These are phyloP conservation scores for Ailurus styani DNA, from an alignment of 2,113 vertebrate species.

Conservation along the genomic window DNA sequence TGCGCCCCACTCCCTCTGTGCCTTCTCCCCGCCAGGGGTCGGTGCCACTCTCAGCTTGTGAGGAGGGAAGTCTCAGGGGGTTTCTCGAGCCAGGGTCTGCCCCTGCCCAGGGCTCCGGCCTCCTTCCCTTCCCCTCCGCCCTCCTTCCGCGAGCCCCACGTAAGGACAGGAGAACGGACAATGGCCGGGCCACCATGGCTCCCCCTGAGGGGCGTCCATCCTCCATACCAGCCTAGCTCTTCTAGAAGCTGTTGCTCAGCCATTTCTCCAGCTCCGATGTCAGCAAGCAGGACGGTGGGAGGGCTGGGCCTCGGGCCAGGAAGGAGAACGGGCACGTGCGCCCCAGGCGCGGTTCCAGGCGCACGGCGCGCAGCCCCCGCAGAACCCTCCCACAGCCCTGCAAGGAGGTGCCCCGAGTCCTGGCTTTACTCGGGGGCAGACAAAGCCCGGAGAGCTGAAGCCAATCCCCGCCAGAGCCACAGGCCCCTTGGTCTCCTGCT, in stretches of 20 bases:
- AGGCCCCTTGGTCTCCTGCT: rapidly evolving
- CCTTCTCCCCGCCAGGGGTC: rapidly evolving
- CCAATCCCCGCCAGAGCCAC: rapidly evolving
- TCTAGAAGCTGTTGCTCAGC: background rate
- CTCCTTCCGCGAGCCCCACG: background rate
- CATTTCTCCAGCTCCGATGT: background rate
- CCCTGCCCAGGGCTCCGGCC: background rate
- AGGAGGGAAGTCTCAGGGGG: background rate
- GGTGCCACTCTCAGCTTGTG: background rate
- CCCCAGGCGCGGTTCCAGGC: background rate
- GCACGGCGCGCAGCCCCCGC: rapidly evolving
- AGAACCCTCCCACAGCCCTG: background rate
- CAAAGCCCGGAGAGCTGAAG: background rate
- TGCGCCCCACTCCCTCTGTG: rapidly evolving
- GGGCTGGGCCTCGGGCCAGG: background rate
- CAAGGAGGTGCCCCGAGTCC: rapidly evolving
- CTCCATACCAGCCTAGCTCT: rapidly evolving
- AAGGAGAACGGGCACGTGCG: rapidly evolving
- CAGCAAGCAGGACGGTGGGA: background rate
- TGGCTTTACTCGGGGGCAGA: background rate
- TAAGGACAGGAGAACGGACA: background rate
- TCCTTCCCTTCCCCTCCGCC: background rate
- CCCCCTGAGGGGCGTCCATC: background rate
- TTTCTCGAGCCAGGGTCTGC: background rate
- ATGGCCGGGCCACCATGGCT: rapidly evolving